A percentile compares a stretch with the other conserved stretches of the same genome.
These are phyloP conservation scores for Falco berigora DNA, from an alignment of 2,797 vertebrate genomes.

Conservation along the genomic window DNA sequence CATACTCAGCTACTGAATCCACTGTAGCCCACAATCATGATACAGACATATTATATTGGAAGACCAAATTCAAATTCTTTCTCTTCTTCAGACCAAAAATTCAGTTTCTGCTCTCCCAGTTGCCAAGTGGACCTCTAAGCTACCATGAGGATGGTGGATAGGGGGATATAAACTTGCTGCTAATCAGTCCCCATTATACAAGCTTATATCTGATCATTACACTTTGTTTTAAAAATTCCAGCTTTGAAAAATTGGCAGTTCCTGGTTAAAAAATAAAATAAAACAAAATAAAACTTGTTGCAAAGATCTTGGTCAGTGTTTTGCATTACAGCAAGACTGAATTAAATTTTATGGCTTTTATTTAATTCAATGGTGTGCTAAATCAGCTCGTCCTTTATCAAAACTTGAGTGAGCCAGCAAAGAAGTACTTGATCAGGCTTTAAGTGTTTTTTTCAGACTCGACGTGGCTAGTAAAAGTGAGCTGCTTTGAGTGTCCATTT, in stretches of 20 bases:
- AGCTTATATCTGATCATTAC: background rate
- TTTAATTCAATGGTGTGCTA: background rate
- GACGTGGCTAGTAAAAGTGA: background rate
- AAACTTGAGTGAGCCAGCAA: background rate
- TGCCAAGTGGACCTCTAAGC: background rate
- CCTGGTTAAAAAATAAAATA: background rate
- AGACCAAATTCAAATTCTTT: background rate
- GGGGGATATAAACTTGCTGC: background rate
- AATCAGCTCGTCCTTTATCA: background rate
- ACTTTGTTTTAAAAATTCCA: background rate
- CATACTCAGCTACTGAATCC: background rate
- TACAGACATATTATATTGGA: background rate
- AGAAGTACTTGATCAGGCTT: background rate
- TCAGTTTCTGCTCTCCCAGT: background rate
- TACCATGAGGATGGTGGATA: background rate
- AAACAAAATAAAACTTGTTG: background rate
- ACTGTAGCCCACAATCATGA: background rate
- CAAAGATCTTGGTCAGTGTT: background rate
- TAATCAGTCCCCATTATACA: background rate
- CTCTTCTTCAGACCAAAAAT: background rate
- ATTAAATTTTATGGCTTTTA: background rate
- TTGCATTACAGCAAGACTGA: background rate
- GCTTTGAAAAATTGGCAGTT: background rate
- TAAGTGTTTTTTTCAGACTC: background rate
- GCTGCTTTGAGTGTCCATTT: background rate